Conservation (phyloP, 2,113 vertebrate species). For the Benitochromis conjunctus region DNA sequence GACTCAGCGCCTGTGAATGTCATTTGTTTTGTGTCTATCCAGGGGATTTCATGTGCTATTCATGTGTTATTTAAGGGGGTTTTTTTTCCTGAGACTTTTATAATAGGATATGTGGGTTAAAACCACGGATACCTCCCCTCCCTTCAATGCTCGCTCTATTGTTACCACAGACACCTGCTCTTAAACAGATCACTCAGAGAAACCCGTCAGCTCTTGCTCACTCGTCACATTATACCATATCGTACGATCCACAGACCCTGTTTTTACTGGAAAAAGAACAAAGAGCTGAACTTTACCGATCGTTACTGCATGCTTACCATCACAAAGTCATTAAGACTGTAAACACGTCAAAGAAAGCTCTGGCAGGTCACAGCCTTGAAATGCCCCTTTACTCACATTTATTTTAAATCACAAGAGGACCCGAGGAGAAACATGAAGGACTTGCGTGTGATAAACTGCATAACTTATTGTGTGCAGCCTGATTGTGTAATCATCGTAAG, state of each 20-base stretch:
- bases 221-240: not conserved
- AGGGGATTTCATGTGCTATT: not conserved
- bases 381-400: not conserved
- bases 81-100: constrained; percentile 7
- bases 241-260: not conserved
- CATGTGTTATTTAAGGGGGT: not conserved
- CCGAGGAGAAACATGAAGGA: not conserved
- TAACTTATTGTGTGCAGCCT: not conserved
- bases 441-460: not conserved
- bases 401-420: not conserved
- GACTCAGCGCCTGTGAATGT: not conserved
- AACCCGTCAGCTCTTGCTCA: constrained; percentile 10
- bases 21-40: not conserved
- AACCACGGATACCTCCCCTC: constrained; percentile 25
- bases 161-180: constrained; percentile 26
- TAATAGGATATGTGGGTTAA: constrained; percentile 11
- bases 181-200: not conserved
- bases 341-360: not conserved
- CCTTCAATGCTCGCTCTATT: not conserved
- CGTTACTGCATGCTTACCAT: not conserved
- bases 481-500: not conserved
- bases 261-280: not conserved
- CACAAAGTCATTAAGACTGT: not conserved
- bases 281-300: not conserved
- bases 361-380: not conserved